phyloP scores from a whole-genome alignment of 2,797 vertebrate species.

The Cephalopachus bancanus region DNA sequence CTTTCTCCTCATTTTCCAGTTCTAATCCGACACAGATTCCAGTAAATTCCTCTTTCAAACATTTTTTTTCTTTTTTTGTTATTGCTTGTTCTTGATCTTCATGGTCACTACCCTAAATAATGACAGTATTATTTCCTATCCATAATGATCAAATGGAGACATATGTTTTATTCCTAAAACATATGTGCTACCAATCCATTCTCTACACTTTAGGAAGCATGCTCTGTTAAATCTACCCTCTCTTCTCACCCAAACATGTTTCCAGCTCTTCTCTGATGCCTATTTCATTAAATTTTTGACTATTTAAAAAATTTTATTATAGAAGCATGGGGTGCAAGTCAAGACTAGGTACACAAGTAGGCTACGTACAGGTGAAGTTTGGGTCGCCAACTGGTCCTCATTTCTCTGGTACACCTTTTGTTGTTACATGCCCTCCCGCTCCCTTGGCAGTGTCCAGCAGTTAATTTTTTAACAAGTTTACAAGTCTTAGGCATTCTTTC shows the following conservation, averaged over 20 bases:
- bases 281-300: neutral
- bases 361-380: too few relatives aligned
- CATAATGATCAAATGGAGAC: neutral
- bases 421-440: too few relatives aligned
- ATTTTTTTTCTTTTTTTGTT: neutral
- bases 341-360: too few relatives aligned
- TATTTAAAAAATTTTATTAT: neutral
- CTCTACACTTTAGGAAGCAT: neutral
- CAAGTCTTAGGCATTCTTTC: neutral
- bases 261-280: neutral
- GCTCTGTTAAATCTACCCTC: neutral
- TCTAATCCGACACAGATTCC: neutral
- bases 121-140: neutral
- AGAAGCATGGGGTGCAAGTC: too few relatives aligned
- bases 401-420: too few relatives aligned
- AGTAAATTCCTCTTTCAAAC: neutral
- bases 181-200: neutral
- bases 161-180: neutral
- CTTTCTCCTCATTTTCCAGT: neutral
- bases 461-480: neutral
- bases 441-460: too few relatives aligned
- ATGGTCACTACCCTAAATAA: neutral
- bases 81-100: neutral
- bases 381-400: too few relatives aligned
- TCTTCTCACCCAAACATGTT: neutral